phyloP scores from a whole-genome alignment of 1,140 invertebrate genomes.

The Littorina saxatilis region DNA sequence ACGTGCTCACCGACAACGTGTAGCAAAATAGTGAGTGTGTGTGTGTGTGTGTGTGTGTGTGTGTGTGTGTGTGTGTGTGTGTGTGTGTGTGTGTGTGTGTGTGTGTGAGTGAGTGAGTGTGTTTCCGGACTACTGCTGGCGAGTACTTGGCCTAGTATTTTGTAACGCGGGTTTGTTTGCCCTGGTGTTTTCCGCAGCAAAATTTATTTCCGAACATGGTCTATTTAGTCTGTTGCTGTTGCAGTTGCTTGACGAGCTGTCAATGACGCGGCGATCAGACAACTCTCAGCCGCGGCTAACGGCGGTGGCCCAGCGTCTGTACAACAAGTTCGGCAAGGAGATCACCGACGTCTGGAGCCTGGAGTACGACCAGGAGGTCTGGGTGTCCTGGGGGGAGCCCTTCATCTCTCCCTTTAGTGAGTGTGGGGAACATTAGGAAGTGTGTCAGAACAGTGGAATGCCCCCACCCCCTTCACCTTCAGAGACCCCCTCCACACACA shows the following conservation, averaged over 20 bases:
- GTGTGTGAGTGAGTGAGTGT: too few relatives aligned
- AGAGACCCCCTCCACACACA: too few relatives aligned
- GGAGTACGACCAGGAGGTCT: slow-evolving; percentile 69
- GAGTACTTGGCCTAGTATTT: too few relatives aligned
- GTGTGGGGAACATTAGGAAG: slow-evolving; percentile 48
- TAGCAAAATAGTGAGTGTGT: not conserved
- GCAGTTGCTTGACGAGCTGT: slow-evolving; percentile 69
- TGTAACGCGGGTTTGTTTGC: too few relatives aligned
- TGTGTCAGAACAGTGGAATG: too few relatives aligned
- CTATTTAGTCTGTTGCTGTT: slow-evolving; percentile 19
- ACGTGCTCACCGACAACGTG: too few relatives aligned
- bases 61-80: not conserved
- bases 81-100: not conserved
- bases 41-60: not conserved
- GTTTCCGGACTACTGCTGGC: too few relatives aligned
- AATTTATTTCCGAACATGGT: not conserved
- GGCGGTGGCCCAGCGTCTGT: slow-evolving; percentile 65
- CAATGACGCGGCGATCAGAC: slow-evolving; percentile 45
- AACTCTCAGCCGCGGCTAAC: slow-evolving; percentile 62
- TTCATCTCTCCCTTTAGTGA: slow-evolving; percentile 72
- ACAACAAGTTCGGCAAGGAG: slow-evolving; percentile 63
- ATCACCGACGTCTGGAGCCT: slow-evolving; percentile 64
- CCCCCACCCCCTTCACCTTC: too few relatives aligned
- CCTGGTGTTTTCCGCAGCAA: not conserved
- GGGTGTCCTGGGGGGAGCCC: slow-evolving; percentile 73